Conservation (phyloP, 2,797 vertebrate genomes). For the Rhinophrynus dorsalis region DNA sequence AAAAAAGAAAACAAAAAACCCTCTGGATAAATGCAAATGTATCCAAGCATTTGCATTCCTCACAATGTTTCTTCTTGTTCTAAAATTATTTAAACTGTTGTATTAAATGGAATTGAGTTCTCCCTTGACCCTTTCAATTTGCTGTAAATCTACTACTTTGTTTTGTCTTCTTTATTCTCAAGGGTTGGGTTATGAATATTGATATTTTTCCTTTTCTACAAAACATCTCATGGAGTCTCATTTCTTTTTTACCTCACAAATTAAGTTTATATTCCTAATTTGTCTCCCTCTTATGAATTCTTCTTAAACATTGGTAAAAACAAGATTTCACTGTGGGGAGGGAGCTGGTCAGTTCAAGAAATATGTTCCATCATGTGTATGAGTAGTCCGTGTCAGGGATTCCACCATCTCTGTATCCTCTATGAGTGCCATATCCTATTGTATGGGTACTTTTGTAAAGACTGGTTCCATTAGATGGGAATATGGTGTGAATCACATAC, state of each 20-base stretch:
- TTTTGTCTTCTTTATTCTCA: constrained; percentile 46
- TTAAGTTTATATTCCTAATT: constrained; percentile 41
- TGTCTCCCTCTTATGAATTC: constrained; percentile 24
- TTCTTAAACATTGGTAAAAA: constrained; percentile 14
- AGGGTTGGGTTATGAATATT: constrained; percentile 20
- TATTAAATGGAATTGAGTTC: constrained; percentile 57
- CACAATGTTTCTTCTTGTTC: constrained; percentile 22
- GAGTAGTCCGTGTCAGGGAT: constrained; percentile 90
- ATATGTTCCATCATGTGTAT: constrained; percentile 82
- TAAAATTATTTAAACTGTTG: constrained; percentile 43
- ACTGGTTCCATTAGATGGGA: constrained; percentile 88
- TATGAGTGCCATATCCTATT: constrained; percentile 83
- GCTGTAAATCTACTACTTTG: constrained; percentile 50
- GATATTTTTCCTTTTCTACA: constrained; percentile 39
- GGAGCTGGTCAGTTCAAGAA: constrained; percentile 21
- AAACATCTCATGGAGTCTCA: constrained; percentile 22
- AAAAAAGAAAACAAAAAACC: constrained; percentile 4
- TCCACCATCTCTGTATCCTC: constrained; percentile 88
- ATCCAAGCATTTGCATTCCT: constrained; percentile 30
- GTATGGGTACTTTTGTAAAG: constrained; percentile 82
- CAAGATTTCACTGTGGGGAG: constrained; percentile 25
- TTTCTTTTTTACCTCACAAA: constrained; percentile 41
- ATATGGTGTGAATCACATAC: constrained; percentile 92
- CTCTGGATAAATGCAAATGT: constrained; percentile 29
- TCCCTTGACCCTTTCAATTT: constrained; percentile 38